Evolutionary conservation across 2,113 vertebrate species (phyloP).

Genomic region (Uropsilus gracilis): DNA sequence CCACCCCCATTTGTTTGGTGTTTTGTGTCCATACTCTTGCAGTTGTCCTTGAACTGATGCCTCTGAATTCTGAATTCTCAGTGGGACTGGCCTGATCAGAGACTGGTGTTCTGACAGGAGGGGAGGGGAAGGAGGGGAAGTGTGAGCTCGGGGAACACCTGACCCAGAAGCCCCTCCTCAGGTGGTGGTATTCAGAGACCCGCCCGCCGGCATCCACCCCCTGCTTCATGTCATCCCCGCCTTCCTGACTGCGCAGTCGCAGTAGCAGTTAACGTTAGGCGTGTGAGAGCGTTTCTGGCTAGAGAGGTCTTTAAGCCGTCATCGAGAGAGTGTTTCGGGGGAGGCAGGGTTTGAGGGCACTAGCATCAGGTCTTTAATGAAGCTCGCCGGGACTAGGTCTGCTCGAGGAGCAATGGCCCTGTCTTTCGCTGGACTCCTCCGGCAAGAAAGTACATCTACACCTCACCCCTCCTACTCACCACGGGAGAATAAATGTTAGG

Average conservation of each 20-base stretch:
- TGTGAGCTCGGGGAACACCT: neutral
- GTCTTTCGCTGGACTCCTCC: neutral
- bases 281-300: conserved; percentile 29
- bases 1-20: conserved; percentile 62
- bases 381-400: neutral
- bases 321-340: neutral
- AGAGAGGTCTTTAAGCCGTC: neutral
- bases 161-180: neutral
- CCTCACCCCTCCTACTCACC: neutral
- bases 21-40: conserved; percentile 77
- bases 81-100: conserved; percentile 15
- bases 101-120: neutral
- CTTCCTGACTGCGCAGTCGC: conserved; percentile 24
- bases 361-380: neutral
- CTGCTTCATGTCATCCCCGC: conserved; percentile 3
- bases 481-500: conserved; percentile 63
- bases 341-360: neutral
- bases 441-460: neutral
- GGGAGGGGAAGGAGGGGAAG: neutral
- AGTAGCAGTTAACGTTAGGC: conserved; percentile 4
- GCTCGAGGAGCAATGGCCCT: neutral
- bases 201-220: too few species aligned
- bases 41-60: conserved; percentile 67
- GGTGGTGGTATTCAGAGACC: neutral
- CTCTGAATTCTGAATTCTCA: conserved; percentile 32